Base-by-base conservation (phyloP, 2,113 vertebrate species). In the Amblyornis subalaris region DNA sequence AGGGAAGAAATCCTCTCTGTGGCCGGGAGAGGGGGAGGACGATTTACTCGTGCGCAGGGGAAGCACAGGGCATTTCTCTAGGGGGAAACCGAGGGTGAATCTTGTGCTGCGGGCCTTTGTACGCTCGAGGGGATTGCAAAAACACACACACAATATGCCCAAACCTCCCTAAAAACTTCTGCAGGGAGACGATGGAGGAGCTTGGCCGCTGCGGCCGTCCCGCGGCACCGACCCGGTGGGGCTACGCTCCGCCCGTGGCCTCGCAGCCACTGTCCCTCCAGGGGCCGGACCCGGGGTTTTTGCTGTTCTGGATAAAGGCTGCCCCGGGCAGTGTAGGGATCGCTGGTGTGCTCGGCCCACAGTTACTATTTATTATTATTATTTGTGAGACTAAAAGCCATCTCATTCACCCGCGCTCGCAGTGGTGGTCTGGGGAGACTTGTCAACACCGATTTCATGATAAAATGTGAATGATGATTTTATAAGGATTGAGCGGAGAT, bases 391-490 rank as follows among this genome's bases (percentile, higher is more conserved):
- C 25, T 11, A 21, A 93, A 95, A 26, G 35, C 23, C 28, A 17
- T 25, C 5, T 31, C 67, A 2, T 53, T 65, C 77, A 48, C 53
- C 85, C 51, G 24, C 78, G 10, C 55, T 93, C 80, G 35, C 75
- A 9, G 50, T 3, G 60, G 91, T 94, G 94, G 94, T 90, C 93
- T 50, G 36, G 90, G 42, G 70, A 74, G 55, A 50, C 84, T 92
- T 96, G 96, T 96, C 96, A 97, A 88, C 91, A 47, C 91, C 21
- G 71, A 80, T 90, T 76, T 85, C 93, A 70, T 82, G 89, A 94
- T 96, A 95, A 94, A 74, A 94, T 77, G 92, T 89, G 94, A 82
- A 96, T 94, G 96, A 94, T 86, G 94, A 93, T 94, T 96, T 96
- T 96, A 92, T 85, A 94, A 96, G 90, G 91, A 83, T 92, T 62